Conservation (phyloP, 2,113 vertebrate species). For the Morone chrysops region DNA sequence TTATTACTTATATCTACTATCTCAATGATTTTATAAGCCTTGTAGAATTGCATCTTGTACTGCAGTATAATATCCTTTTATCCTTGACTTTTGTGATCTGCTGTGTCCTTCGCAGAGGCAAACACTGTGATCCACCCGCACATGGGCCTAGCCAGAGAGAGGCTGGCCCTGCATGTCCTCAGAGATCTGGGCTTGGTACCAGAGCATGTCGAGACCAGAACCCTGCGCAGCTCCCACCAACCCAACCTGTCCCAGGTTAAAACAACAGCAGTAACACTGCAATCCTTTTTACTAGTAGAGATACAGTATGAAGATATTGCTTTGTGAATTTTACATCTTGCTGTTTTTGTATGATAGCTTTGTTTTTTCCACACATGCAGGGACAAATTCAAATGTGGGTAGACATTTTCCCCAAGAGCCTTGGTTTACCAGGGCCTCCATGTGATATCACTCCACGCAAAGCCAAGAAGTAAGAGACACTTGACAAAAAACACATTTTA, state of each 20-base stretch:
- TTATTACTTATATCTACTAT: neutral
- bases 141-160: slow-evolving; percentile 89
- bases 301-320: neutral
- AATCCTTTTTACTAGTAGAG: neutral
- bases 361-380: slow-evolving; percentile 75
- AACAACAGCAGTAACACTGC: slow-evolving; percentile 10
- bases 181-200: slow-evolving; percentile 91
- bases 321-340: neutral
- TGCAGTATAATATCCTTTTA: neutral
- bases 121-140: slow-evolving; percentile 90
- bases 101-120: slow-evolving; percentile 83
- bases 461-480: slow-evolving; percentile 90
- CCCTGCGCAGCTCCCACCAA: slow-evolving; percentile 93
- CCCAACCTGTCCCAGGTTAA: slow-evolving; percentile 83
- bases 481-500: neutral
- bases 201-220: slow-evolving; percentile 96
- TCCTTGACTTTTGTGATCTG: slow-evolving; percentile 7
- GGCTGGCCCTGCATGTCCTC: slow-evolving; percentile 93
- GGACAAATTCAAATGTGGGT: slow-evolving; percentile 98
- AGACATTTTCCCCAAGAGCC: slow-evolving; percentile 94
- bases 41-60: neutral
- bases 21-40: neutral
- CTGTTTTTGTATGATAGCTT: neutral
- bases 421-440: slow-evolving; percentile 91
- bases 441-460: slow-evolving; percentile 93